Evolutionary conservation across 1,140 invertebrate species (phyloP), one percentile per base, ranked within the genome.

Genomic region (Plodia interpunctella): DNA sequence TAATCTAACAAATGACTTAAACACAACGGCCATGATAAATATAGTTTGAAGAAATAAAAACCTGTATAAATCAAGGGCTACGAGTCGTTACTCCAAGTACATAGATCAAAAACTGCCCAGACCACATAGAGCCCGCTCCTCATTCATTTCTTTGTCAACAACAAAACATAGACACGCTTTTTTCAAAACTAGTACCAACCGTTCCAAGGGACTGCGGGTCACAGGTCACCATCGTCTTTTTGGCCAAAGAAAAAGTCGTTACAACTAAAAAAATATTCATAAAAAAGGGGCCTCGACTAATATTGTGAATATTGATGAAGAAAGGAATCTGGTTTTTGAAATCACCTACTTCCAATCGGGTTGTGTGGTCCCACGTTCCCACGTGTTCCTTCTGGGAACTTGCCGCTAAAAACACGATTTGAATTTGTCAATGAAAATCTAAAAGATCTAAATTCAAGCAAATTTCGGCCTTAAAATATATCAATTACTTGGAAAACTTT

Each of bases 221-320:
- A 76, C 20, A 68, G 85, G 80, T 85, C 79, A 84, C 74, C 67
- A 77, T 70, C 81, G 84, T 85, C 81, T 80, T 76, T 81, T 74
- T 32, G 50, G 57, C 57, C 53, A 72, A 72, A 75, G 74, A 84
- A 88, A 87, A 87, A 81, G 78, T 77, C 82, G 84, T 85, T 85
- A 77, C 67, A 62, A 73, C 61, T 30, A 62, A 64, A 80, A 85
- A 83, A 85, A 75, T 54, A 65, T 25, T 61, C 58, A 63, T 70
- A 73, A 83, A 86, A 84, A 83, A 84, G 77, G 80, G 83, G 76
- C 80, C 78, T 79, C 80, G 59, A 72, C 73, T 82, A 78, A 85
- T 87, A 88, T 88, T 81, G 83, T 88, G 86, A 87, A 88, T 88
- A 88, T 88, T 88, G 86, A 88, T 88, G 83, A 86, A 85, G 83